These are phyloP conservation scores for Macquaria australasica DNA, from an alignment of 2,113 vertebrate genomes.

Conservation along the genomic window DNA sequence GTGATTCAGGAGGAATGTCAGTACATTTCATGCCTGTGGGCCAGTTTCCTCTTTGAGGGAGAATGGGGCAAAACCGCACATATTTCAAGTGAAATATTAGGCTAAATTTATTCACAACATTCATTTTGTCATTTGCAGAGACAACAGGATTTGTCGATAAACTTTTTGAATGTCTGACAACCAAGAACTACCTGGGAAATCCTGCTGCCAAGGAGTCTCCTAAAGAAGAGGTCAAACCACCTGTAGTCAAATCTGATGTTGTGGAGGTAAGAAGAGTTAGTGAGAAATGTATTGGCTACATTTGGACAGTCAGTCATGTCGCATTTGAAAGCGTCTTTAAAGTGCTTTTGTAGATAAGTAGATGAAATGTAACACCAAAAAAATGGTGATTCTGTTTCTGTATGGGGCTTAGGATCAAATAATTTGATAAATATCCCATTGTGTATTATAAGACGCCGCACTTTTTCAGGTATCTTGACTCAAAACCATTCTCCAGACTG, in stretches of 20 bases:
- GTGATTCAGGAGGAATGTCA: background rate
- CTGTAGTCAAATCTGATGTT: constrained; percentile 87
- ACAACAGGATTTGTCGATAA: constrained; percentile 98
- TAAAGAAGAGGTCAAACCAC: constrained; percentile 89
- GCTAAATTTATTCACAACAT: background rate
- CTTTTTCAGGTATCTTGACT: background rate
- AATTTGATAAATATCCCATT: background rate
- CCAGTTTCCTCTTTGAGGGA: background rate
- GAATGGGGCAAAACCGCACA: background rate
- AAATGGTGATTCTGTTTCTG: background rate
- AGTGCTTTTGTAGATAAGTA: background rate
- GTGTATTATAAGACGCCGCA: background rate
- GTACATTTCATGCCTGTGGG: background rate
- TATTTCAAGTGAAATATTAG: background rate
- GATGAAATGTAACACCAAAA: background rate
- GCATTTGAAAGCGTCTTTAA: background rate
- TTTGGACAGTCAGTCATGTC: background rate
- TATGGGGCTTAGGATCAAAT: background rate
- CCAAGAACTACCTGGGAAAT: constrained; percentile 91
- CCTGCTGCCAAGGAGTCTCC: constrained; percentile 87
- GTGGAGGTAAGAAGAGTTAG: constrained; percentile 83
- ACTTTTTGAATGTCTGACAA: constrained; percentile 96
- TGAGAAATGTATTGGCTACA: background rate
- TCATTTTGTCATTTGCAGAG: constrained; percentile 84
- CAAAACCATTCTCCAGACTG: background rate